Evolutionary conservation across 2,797 vertebrate genomes (phyloP), one percentile per base, ranked within the genome.

Genomic region (Tympanoctomys barrerae): DNA sequence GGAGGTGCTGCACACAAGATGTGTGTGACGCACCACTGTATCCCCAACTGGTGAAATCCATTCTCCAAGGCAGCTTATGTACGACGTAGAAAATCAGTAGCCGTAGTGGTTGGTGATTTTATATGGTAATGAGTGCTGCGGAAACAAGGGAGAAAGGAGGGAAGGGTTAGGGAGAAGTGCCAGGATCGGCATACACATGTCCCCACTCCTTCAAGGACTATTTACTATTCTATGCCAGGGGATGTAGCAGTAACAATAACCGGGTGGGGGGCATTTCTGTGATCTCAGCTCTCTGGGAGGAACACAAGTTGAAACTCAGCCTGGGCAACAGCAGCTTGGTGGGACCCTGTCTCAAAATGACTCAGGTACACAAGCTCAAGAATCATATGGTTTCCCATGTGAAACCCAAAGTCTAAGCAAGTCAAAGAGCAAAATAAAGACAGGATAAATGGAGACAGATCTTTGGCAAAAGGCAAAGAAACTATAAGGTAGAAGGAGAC

Each of bases 11-110:
- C 10, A 39, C 42, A 46, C 33, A 39, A 70, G 39, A 49, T 62
- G 39, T 24, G 26, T 81, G 78, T 57, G 87, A 36, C 87, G 21
- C 22, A 42, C 73, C 42, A 19, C 0, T 46, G 33, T 19, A 46
- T 82, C 66, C 88, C 64, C 78, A 89, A 68, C 64, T 83, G 49
- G 21, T 64, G 19, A 93, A n/a, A 83, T 46, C 59, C n/a, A 90
- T 64, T 42, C 59, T 31, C 59, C 57, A 31, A 75, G 9, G 24
- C 33, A 42, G 73, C 16, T 80, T 81, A 88, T 31, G 54, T 26
- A 49, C 49, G 33, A 36, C 3, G 64, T 39, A 14, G 73, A 54
- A 79, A 94, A 73, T 36, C 33, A 59, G 18, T 14, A 57, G 39
- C 19, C 78, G 24, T 16, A 52, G 54, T 87, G 31, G 19, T 49